Evolutionary conservation across 1,140 invertebrate genomes (phyloP), one percentile per base, ranked within the genome.

Genomic region (Gonioctena quinquepunctata): DNA sequence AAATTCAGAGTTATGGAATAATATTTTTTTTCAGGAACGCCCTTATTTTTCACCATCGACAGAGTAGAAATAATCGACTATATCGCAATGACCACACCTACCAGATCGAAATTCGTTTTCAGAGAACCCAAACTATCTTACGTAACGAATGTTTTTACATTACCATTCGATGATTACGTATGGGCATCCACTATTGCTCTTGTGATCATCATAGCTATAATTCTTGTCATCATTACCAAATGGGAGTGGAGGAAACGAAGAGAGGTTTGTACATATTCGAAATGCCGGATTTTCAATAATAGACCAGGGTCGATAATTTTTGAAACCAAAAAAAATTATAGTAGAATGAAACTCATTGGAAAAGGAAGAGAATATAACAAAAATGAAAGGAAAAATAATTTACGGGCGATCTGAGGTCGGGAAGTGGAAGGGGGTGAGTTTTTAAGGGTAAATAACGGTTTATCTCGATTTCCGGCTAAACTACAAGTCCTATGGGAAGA

Each of bases 101-200:
- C 88, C 0, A 73, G 87, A 33, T 87, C 87, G 0, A 86, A 86
- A 69, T 91, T 91, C 77, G 85, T 91, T 11, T 91, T 91, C 74
- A 85, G 87, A 26, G 86, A 88, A 79, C 89, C 90, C 4, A 88
- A 90, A 72, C 76, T 91, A n/a, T 90, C 89, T 0, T 90, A 87
- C 69, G 85, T 90, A 21, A 87, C 85, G 59, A 90, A 91, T 75
- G 84, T 91, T 23, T 91, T 89, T 70, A 74, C 85, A 13, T 71
- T 91, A 42, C 89, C 90, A 0, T 91, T 91, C 74, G 81, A 86
- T 61, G 81, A 71, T 2, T 80, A 82, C 1, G 88, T 91, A 1
- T 91, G 90, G 90, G 78, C 86, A 19, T 86, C 86, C 21, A 85
- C 84, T 11, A 68, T 81, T 11, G 81, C 77, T 0, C 76, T 90